Conservation (phyloP, 2,797 vertebrate species). For the Halcyon smyrnensis region DNA sequence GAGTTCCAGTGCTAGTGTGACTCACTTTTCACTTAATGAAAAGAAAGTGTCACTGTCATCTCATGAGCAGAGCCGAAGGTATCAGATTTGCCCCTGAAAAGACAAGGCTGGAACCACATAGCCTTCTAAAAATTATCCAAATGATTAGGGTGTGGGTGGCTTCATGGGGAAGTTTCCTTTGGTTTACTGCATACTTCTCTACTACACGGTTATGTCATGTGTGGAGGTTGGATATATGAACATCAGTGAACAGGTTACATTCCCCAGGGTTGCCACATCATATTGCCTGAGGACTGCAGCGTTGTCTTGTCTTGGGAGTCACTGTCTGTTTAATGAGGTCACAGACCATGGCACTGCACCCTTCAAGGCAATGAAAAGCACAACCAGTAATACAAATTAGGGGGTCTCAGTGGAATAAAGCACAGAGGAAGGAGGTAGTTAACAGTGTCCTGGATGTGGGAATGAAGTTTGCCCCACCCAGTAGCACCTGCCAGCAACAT, state of each 20-base stretch:
- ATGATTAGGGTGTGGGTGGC: background rate
- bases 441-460: background rate
- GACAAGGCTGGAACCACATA: background rate
- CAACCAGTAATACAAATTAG: background rate
- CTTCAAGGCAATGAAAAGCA: background rate
- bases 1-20: rapidly evolving
- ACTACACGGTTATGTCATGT: rapidly evolving
- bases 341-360: background rate
- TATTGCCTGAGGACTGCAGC: background rate
- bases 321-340: background rate
- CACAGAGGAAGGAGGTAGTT: background rate
- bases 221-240: background rate
- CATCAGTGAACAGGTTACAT: background rate
- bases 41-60: background rate
- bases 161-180: background rate
- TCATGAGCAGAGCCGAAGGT: background rate
- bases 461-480: background rate
- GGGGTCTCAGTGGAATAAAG: background rate
- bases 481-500: conserved; percentile 35
- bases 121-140: background rate
- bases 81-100: background rate
- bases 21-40: background rate
- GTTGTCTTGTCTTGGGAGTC: background rate
- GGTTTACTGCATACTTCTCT: background rate
- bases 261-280: background rate